Conservation (phyloP, 2,888 invertebrate species). For the Hemaris fuciformis region DNA sequence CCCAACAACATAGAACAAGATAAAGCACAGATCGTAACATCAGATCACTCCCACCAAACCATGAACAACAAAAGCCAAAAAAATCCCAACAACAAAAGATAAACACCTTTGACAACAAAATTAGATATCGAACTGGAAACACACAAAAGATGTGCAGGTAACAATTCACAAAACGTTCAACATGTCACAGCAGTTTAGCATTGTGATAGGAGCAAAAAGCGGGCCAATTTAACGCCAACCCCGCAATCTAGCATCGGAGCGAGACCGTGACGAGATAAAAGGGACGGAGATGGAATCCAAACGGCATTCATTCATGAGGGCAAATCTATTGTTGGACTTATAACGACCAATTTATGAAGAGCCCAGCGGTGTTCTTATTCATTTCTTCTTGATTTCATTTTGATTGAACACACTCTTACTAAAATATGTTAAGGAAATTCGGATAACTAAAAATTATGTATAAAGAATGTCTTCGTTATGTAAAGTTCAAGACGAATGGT, state of each 20-base stretch:
- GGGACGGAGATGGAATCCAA: slow-evolving; percentile 47
- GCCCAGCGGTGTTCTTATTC: background rate
- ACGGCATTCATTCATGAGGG: slow-evolving; percentile 64
- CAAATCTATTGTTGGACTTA: slow-evolving; percentile 56
- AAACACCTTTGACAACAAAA: slow-evolving; percentile 5
- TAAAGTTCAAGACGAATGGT: too few relatives aligned
- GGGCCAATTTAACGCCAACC: slow-evolving; percentile 55
- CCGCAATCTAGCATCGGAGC: slow-evolving; percentile 62
- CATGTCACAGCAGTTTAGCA: slow-evolving; percentile 12
- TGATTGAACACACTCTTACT: too few relatives aligned
- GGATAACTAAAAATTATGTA: too few relatives aligned
- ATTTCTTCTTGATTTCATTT: too few relatives aligned
- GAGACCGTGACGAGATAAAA: slow-evolving; percentile 55
- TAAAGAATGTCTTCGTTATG: too few relatives aligned
- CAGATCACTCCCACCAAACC: background rate
- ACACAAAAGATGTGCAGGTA: slow-evolving; percentile 39
- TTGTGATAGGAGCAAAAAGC: slow-evolving; percentile 34
- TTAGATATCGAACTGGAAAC: slow-evolving; percentile 12
- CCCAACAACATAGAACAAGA: too few relatives aligned
- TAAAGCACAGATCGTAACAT: background rate
- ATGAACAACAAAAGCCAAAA: background rate
- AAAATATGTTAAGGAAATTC: too few relatives aligned
- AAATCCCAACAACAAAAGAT: background rate
- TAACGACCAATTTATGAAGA: slow-evolving; percentile 22
- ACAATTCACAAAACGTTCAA: slow-evolving; percentile 27